phyloP scores from a whole-genome alignment of 2,797 vertebrate genomes.

The Numenius phaeopus region DNA sequence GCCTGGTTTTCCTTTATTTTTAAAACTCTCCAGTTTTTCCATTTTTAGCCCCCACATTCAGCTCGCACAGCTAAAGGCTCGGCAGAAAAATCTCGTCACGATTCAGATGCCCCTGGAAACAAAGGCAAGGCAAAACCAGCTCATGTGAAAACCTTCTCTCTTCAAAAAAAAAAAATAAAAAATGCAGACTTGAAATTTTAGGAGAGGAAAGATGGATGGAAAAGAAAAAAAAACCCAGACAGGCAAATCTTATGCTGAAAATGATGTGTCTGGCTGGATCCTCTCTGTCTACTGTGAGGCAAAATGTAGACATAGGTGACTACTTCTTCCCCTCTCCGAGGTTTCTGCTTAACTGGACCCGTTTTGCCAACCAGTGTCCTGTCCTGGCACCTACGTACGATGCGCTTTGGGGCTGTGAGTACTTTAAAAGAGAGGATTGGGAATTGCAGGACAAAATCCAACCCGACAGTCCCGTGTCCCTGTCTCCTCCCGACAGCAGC shows the following conservation, averaged over 20 bases:
- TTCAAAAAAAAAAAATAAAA: neutral
- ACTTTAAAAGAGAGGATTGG: neutral
- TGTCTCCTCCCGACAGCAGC: neutral
- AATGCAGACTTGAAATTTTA: neutral
- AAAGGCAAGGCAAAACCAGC: neutral
- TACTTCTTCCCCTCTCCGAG: neutral
- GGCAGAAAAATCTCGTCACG: neutral
- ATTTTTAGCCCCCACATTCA: neutral
- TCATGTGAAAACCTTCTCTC: neutral
- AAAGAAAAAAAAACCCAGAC: neutral
- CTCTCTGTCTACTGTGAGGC: neutral
- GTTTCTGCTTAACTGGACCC: neutral
- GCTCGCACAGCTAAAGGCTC: neutral
- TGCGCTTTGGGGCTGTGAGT: neutral
- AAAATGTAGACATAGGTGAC: neutral
- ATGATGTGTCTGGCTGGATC: neutral
- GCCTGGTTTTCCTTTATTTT: neutral
- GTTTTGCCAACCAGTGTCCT: neutral
- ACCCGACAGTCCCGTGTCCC: neutral
- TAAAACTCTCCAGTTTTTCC: neutral
- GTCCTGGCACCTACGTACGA: neutral
- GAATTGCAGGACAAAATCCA: neutral
- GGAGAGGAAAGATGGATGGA: neutral
- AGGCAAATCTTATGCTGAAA: neutral
- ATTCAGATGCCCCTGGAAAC: neutral